phyloP scores from a whole-genome alignment of 2,113 vertebrate genomes.

The Hipposideros armiger region DNA sequence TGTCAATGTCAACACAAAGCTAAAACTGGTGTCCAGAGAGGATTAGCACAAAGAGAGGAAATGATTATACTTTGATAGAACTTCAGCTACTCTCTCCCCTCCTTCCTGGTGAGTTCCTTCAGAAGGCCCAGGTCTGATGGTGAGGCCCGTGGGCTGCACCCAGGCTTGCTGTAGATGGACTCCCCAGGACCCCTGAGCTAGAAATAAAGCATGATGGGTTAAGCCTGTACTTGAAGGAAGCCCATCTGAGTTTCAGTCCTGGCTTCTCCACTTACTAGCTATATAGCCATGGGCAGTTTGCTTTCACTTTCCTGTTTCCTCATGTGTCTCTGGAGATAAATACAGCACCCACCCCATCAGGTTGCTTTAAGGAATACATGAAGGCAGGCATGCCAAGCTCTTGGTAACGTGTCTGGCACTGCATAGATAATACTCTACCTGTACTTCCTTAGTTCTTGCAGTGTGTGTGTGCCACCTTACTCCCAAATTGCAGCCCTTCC shows the following conservation, averaged over 20 bases:
- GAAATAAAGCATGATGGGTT: background rate
- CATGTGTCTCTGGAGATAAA: background rate
- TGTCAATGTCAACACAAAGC: constrained; percentile 77
- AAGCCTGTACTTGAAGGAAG: background rate
- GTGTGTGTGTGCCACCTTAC: background rate
- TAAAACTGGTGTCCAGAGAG: constrained; percentile 71
- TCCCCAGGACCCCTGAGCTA: background rate
- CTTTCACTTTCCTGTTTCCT: background rate
- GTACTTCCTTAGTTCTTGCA: background rate
- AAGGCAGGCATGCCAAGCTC: background rate
- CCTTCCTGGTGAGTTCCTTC: background rate
- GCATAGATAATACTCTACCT: background rate
- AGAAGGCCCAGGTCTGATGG: background rate
- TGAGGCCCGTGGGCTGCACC: background rate
- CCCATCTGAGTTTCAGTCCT: background rate
- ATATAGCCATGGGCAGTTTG: background rate
- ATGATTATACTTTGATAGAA: background rate
- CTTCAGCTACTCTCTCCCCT: background rate
- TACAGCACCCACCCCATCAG: background rate
- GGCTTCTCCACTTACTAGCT: background rate
- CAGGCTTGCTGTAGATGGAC: background rate
- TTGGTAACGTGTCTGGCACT: background rate
- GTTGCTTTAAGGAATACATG: background rate
- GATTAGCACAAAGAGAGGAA: constrained; percentile 68
- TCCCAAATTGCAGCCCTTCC: background rate